These are phyloP conservation scores for human DNA, from an alignment of 2,113 vertebrate genomes.

Conservation along the genomic window GRCh38 chr3:123957001-123957500, in stretches of 20 bases:
- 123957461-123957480: not conserved
- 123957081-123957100: not conserved
- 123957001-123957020: not conserved
- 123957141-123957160: not conserved
- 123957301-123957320: not conserved
- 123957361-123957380: constrained; percentile 4
- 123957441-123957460: constrained; percentile 8
- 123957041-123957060: not conserved
- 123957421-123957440: not conserved
- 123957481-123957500: not conserved
- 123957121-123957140: constrained; percentile 4
- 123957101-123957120: not conserved
- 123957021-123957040: not conserved
- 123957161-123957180: constrained; percentile 21
- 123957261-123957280: not conserved
- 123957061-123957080: not conserved
- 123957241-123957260: constrained; percentile 1
- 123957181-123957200: not conserved
- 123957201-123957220: constrained; percentile 11
- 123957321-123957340: not conserved
- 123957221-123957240: not conserved
- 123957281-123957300: constrained; percentile 29
- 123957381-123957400: not conserved
- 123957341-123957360: not conserved
- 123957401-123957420: not conserved